These are phyloP conservation scores for Pteronura brasiliensis DNA, from an alignment of 2,113 vertebrate genomes.

Conservation along the genomic window DNA sequence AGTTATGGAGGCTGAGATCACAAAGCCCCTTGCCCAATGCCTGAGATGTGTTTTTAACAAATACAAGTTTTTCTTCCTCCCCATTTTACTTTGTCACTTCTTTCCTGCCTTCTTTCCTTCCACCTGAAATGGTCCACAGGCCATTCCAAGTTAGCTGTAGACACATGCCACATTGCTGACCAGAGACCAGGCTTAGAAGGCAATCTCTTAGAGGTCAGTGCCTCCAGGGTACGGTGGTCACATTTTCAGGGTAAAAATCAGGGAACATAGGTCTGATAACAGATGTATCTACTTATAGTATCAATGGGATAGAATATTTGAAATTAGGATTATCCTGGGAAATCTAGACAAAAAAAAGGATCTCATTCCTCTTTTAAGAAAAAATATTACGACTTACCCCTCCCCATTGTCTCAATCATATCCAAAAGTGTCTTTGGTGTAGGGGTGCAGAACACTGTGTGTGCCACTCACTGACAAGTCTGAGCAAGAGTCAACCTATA, in stretches of 20 bases:
- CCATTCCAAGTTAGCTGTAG: neutral
- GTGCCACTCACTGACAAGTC: neutral
- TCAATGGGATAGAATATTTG: conserved; percentile 1
- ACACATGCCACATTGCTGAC: neutral
- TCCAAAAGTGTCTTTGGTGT: neutral
- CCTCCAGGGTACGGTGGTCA: neutral
- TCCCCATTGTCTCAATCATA: neutral
- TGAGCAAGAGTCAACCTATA: neutral
- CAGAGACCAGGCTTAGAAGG: neutral
- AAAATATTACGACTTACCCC: neutral
- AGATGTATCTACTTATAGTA: neutral
- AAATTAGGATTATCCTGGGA: neutral
- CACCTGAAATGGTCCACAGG: neutral
- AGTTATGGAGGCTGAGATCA: neutral
- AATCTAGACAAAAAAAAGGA: conserved; percentile 22
- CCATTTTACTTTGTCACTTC: neutral
- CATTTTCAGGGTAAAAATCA: conserved; percentile 22
- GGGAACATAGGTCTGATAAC: neutral
- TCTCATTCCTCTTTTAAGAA: neutral
- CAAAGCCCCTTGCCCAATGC: neutral
- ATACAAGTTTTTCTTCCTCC: neutral
- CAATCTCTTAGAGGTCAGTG: neutral
- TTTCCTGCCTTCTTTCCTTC: neutral
- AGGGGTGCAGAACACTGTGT: neutral
- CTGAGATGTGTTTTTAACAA: neutral